Evolutionary conservation across 2,113 vertebrate species (phyloP), one percentile per base, ranked within the genome.

Genomic region (Thamnaconus septentrionalis): DNA sequence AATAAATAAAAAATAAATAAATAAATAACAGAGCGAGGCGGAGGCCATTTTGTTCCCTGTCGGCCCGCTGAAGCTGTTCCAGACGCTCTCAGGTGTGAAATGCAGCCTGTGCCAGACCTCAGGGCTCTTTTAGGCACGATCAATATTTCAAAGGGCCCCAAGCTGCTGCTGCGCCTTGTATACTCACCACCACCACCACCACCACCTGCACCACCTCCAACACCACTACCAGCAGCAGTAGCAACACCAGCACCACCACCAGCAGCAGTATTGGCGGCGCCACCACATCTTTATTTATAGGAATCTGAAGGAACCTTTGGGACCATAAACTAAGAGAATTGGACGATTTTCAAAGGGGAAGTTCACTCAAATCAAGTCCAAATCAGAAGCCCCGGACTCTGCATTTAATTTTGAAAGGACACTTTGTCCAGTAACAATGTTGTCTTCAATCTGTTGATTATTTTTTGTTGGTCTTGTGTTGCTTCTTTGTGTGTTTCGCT

Each of bases 131-230:
- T 88, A 86, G 80, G 67, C 56, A 42, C 64, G 66, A 86, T 88
- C 75, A 87, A 90, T 90, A 87, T 90, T 90, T 90, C 69, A 90
- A 74, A 79, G 57, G 79, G 73, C 52, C 18, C 60, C 57, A 39
- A 66, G 66, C 60, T 64, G 18, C 18, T 31, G 18, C 63, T 44
- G 75, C 5, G 63, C 59, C 56, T 51, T 43, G 69, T 68, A 55
- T 75, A 31, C 18, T 63, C 80, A 48, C 50, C 54, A 41, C 64
- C 80, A 48, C 50, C 54, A 41, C 65, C 63, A 64, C 77, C 76
- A 73, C 77, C 61, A 69, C 81, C 72, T 80, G 65, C 80, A 48
- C 50, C 54, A 41, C 65, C 63, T 66, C 77, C 76, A 73, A 63
- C 64, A 81, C 62, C 84, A 65, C 18, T 31, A 31, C 18, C 18